Percentiles rank a stretch among this genome's conserved stretches.
phyloP scores from a whole-genome alignment of 2,113 vertebrate genomes.

The Bombycilla garrulus region DNA sequence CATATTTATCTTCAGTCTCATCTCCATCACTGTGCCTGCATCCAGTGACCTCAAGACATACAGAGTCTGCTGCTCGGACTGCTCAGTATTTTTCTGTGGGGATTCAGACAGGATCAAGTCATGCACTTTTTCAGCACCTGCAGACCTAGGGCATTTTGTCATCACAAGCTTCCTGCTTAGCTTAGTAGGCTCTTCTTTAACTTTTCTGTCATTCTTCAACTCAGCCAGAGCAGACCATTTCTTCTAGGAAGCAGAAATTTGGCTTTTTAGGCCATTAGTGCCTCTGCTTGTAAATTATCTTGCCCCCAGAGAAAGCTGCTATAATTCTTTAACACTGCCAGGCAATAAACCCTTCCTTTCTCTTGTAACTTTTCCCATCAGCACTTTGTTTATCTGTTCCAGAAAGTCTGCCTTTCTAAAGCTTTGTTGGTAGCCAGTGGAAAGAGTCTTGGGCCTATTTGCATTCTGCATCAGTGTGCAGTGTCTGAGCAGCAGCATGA shows the following conservation, averaged over 20 bases:
- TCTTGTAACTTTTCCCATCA: neutral
- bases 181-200: neutral
- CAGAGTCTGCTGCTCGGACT: neutral
- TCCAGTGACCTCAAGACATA: neutral
- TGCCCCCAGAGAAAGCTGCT: neutral
- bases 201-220: slow-evolving; percentile 1
- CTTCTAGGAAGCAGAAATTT: slow-evolving; percentile 12
- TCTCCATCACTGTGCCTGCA: neutral
- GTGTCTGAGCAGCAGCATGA: slow-evolving; percentile 12
- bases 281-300: slow-evolving; percentile 13
- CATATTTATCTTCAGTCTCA: neutral
- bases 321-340: neutral
- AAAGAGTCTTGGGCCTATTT: neutral
- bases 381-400: neutral
- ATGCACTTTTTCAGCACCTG: neutral
- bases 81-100: neutral
- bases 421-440: neutral
- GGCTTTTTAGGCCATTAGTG: neutral
- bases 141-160: neutral
- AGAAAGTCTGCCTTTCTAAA: neutral
- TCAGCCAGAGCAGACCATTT: neutral
- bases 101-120: neutral
- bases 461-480: slow-evolving; percentile 19
- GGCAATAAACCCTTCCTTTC: neutral
- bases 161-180: neutral